Evolutionary conservation across 2,113 vertebrate genomes (phyloP).

Genomic region (Crotalus helleri): DNA sequence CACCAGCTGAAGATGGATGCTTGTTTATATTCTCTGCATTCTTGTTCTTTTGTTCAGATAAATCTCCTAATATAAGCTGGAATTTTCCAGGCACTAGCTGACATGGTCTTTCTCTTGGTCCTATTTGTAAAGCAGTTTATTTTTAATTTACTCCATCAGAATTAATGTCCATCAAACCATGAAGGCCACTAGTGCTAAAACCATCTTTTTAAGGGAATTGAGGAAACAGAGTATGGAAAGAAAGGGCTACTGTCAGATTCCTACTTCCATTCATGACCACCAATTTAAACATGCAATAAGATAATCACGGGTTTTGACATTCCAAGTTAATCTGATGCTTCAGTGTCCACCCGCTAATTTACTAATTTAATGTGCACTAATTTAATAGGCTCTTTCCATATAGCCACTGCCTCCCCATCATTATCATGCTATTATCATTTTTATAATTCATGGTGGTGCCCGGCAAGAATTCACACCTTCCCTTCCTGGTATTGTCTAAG

Average conservation of each 20-base stretch:
- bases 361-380: neutral
- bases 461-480: neutral
- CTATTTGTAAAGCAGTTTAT: neutral
- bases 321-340: neutral
- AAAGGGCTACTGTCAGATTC: neutral
- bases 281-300: neutral
- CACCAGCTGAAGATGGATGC: neutral
- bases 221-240: neutral
- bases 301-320: neutral
- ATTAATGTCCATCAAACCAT: neutral
- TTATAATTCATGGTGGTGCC: neutral
- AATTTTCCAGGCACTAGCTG: neutral
- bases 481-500: neutral
- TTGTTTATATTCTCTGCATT: neutral
- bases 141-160: neutral
- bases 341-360: neutral
- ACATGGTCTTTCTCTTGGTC: neutral
- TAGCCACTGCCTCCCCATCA: neutral
- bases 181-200: neutral
- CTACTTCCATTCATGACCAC: neutral
- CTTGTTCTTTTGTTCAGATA: neutral
- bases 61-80: neutral
- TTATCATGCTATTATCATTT: neutral
- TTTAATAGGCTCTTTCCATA: neutral
- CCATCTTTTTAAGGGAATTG: neutral